Percentiles rank a stretch among this genome's conserved stretches.
Conservation (phyloP, 1,140 invertebrate genomes). For the Drosophila watanabei region DNA sequence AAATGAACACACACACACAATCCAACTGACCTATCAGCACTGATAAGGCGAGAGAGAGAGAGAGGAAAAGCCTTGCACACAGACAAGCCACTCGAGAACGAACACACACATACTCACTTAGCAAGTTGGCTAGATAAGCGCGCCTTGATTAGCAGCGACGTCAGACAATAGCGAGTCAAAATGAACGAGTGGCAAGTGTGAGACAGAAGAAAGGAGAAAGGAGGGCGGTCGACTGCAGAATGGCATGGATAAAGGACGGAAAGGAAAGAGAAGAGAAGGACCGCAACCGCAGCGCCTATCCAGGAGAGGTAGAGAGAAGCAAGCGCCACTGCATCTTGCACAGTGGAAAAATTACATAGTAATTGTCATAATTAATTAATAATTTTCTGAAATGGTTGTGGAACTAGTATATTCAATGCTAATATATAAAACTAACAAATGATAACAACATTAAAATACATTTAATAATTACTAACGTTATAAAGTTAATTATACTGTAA, state of each 20-base stretch:
- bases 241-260: slow-evolving; percentile 8
- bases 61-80: slow-evolving; percentile 17
- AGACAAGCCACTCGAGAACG: slow-evolving; percentile 41
- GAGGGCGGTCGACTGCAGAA: background rate
- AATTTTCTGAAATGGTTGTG: background rate
- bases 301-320: background rate
- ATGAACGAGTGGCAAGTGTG: slow-evolving; percentile 56
- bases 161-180: slow-evolving; percentile 74
- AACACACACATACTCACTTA: slow-evolving; percentile 17
- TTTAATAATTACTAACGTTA: background rate
- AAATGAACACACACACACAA: slow-evolving; percentile 34
- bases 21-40: slow-evolving; percentile 58
- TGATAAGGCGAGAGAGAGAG: slow-evolving; percentile 49
- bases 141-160: slow-evolving; percentile 71
- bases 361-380: background rate
- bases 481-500: background rate
- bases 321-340: slow-evolving; percentile 36
- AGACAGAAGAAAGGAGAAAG: slow-evolving; percentile 10
- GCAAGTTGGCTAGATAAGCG: slow-evolving; percentile 75
- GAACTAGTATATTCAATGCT: no score
- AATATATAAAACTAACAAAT: background rate
- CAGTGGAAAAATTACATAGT: slow-evolving; percentile 20
- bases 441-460: background rate
- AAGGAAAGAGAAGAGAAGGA: slow-evolving; percentile 5
- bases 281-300: background rate